These are phyloP conservation scores for Carcina quercana DNA, from an alignment of 2,888 invertebrate genomes.

Conservation along the genomic window DNA sequence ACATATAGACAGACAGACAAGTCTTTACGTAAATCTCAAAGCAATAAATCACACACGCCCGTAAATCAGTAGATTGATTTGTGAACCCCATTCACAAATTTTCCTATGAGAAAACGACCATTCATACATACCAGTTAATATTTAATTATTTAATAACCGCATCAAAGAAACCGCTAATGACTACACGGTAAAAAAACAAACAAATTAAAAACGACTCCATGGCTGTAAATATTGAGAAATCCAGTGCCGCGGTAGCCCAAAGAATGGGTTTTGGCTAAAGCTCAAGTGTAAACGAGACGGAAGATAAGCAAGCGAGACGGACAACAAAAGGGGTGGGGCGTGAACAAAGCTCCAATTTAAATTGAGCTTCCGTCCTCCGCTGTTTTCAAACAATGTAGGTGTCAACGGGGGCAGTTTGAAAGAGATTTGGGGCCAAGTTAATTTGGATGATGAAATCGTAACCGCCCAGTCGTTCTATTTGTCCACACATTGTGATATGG, in stretches of 20 bases:
- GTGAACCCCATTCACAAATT: too few relatives aligned
- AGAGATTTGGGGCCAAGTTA: slow-evolving; percentile 15
- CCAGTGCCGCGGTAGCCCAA: slow-evolving; percentile 27
- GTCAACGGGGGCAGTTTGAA: background rate
- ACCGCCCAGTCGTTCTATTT: slow-evolving; percentile 58
- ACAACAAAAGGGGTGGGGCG: slow-evolving; percentile 37
- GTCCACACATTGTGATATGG: slow-evolving; percentile 56
- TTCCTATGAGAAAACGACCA: too few relatives aligned
- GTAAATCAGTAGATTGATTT: too few relatives aligned
- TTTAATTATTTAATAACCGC: too few relatives aligned
- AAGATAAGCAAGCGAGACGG: slow-evolving; percentile 25
- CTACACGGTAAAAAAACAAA: too few relatives aligned
- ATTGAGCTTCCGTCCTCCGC: slow-evolving; percentile 17
- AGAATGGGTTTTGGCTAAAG: slow-evolving; percentile 29
- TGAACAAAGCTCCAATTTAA: slow-evolving; percentile 19
- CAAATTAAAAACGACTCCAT: too few relatives aligned
- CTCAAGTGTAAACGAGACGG: slow-evolving; percentile 23
- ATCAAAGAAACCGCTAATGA: slow-evolving; percentile 21
- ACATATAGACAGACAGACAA: too few relatives aligned
- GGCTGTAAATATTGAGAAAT: slow-evolving; percentile 22
- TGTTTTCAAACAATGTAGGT: background rate
- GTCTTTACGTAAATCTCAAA: too few relatives aligned
- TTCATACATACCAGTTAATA: too few relatives aligned
- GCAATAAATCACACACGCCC: too few relatives aligned
- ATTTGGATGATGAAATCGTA: slow-evolving; percentile 27